Evolutionary conservation across 2,797 vertebrate genomes (phyloP), one percentile per base, ranked within the genome.

Genomic region (Chiroxiphia lanceolata): DNA sequence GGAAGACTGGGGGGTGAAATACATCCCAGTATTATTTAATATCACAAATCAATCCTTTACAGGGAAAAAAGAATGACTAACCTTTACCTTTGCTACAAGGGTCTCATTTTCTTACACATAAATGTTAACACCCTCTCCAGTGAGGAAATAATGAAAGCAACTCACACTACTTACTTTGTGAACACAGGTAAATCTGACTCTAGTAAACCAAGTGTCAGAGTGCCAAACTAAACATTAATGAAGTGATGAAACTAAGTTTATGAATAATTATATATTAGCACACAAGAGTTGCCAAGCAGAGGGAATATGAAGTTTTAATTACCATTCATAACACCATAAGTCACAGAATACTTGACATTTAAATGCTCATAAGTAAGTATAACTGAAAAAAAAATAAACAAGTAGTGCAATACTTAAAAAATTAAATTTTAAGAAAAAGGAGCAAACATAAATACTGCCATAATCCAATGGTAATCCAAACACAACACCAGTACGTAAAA

Each of bases 11-110:
- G 2, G 2, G 51, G n/a, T 72, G 44, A 93, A 87, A 75, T 25
- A 45, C 1, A 4, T 33, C 27, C 38, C 61, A 50, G 5, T 47
- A 74, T 53, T 79, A 90, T 9, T 31, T 45, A 87, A 3, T 38
- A 76, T 6, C 38, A 76, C 26, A 82, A 71, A 84, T 29, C 22
- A 78, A 14, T 59, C 34, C 48, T 80, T 81, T 31, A 60, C 7
- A 40, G 13, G 12, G 13, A 77, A 82, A 65, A 33, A 44, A 51
- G 54, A 89, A 80, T 56, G 8, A 60, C 29, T 71, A n/a, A 71
- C 2, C 1, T 20, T 74, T 64, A 60, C 22, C 21, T 21, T 56
- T 75, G 45, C 38, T 78, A 80, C 0, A 0, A 57, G 12, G 8
- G 13, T 25, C 40, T 67, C 11, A 19, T 80, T 76, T 75, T 65